Evolutionary conservation across 2,797 vertebrate species (phyloP).

Genomic region (Hoplostethus mediterraneus): DNA sequence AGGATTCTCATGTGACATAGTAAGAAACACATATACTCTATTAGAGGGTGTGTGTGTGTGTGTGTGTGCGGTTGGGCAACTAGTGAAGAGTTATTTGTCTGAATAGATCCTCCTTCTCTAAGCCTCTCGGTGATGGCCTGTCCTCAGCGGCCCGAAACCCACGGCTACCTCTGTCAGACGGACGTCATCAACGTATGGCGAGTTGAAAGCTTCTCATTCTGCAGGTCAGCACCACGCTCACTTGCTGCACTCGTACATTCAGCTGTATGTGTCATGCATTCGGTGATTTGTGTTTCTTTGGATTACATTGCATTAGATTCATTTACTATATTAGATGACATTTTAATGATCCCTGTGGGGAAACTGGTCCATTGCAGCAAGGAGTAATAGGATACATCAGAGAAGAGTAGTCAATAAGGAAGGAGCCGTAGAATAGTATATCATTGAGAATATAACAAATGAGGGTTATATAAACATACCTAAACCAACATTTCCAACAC

Average conservation of each 20-base stretch:
- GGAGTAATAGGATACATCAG: too few relatives aligned
- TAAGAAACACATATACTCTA: slow-evolving; percentile 12
- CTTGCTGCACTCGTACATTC: background rate
- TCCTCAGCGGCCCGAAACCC: slow-evolving; percentile 33
- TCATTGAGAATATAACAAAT: too few relatives aligned
- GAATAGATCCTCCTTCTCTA: slow-evolving; percentile 38
- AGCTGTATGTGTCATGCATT: background rate
- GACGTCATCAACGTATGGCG: slow-evolving; percentile 14
- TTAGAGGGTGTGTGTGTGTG: background rate
- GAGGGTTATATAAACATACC: too few relatives aligned
- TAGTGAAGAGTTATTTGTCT: slow-evolving; percentile 30
- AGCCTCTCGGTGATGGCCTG: slow-evolving; percentile 29
- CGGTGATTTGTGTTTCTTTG: too few relatives aligned
- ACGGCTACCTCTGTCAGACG: slow-evolving; percentile 28
- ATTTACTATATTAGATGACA: too few relatives aligned
- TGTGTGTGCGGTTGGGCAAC: background rate
- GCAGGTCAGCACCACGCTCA: slow-evolving; percentile 30
- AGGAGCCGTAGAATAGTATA: too few relatives aligned
- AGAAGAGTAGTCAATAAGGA: too few relatives aligned
- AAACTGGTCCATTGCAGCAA: too few relatives aligned
- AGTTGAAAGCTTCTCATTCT: slow-evolving; percentile 20
- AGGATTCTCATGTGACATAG: slow-evolving; percentile 43
- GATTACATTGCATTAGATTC: too few relatives aligned
- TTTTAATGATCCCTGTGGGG: too few relatives aligned
- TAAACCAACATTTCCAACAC: too few relatives aligned